Conservation (phyloP, 2,888 invertebrate species). For the Exephanes ischioxanthus region DNA sequence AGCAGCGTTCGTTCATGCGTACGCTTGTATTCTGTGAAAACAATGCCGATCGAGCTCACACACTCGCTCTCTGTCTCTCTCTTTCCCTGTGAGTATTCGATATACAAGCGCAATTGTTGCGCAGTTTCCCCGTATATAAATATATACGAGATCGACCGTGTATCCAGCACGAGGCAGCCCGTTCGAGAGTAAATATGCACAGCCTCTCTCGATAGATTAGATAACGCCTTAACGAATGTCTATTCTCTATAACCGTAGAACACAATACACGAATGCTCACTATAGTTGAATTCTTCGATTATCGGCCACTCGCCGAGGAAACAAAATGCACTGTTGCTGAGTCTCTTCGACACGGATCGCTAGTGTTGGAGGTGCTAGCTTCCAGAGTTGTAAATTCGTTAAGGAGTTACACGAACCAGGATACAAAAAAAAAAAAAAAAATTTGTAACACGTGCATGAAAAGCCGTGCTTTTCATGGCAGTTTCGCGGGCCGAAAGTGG, state of each 20-base stretch:
- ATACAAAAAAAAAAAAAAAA: too few relatives aligned
- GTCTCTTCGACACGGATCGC: conserved; percentile 48
- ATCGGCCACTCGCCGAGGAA: conserved; percentile 54
- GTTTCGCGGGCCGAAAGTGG: too few relatives aligned
- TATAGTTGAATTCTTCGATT: conserved; percentile 61
- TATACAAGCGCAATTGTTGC: conserved; percentile 59
- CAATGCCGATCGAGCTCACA: conserved; percentile 43
- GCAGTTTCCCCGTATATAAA: conserved; percentile 50
- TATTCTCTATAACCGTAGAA: conserved; percentile 26
- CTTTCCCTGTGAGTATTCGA: not conserved
- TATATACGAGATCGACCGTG: conserved; percentile 46
- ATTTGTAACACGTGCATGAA: too few relatives aligned
- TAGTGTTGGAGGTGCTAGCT: conserved; percentile 55
- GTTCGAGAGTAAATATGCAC: conserved; percentile 64
- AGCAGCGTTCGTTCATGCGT: conserved; percentile 13
- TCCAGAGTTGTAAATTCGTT: conserved; percentile 47
- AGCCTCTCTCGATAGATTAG: conserved; percentile 63
- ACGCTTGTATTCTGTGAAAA: conserved; percentile 50
- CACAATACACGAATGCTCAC: conserved; percentile 45
- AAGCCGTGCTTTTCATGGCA: too few relatives aligned
- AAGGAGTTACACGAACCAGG: conserved; percentile 20
- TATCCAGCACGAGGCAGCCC: conserved; percentile 48
- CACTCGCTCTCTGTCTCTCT: too few relatives aligned
- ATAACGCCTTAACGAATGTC: conserved; percentile 44
- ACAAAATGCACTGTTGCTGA: conserved; percentile 43